A percentile compares a stretch with the other conserved stretches of the same genome.
phyloP scores from a whole-genome alignment of 2,797 vertebrate species.

The Gobio occitaniae region DNA sequence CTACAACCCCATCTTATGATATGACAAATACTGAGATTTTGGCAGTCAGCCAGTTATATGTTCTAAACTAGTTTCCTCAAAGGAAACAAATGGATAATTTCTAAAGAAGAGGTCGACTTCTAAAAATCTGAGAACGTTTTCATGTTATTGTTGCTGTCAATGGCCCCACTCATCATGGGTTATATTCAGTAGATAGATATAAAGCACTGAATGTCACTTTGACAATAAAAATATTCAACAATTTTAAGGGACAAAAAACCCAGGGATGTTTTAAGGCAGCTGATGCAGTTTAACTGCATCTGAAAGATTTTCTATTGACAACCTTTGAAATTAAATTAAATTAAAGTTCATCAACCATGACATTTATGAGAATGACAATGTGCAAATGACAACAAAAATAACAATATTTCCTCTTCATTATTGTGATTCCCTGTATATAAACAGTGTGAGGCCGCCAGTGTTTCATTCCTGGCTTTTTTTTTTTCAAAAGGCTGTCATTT shows the following conservation, averaged over 20 bases:
- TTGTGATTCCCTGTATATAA: slow-evolving; percentile 23
- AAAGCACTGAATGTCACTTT: slow-evolving; percentile 88
- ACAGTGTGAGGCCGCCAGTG: slow-evolving; percentile 21
- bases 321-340: slow-evolving; percentile 26
- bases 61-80: slow-evolving; percentile 90
- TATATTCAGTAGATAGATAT: slow-evolving; percentile 65
- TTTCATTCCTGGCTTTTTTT: slow-evolving; percentile 14
- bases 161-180: slow-evolving; percentile 47
- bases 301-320: slow-evolving; percentile 44
- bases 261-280: slow-evolving; percentile 68
- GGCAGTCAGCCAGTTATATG: slow-evolving; percentile 75
- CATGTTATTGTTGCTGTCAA: slow-evolving; percentile 59
- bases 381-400: slow-evolving; percentile 25
- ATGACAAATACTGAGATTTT: slow-evolving; percentile 86
- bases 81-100: slow-evolving; percentile 89
- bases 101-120: slow-evolving; percentile 92
- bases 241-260: slow-evolving; percentile 79
- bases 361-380: slow-evolving; percentile 15
- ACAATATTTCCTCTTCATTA: slow-evolving; percentile 17
- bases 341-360: slow-evolving; percentile 22
- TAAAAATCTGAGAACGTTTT: slow-evolving; percentile 72
- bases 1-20: slow-evolving; percentile 78
- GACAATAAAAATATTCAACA: slow-evolving; percentile 76
- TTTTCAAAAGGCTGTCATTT: slow-evolving; percentile 25
- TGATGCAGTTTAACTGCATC: slow-evolving; percentile 64